Evolutionary conservation across 1,140 invertebrate species (phyloP), one percentile per base, ranked within the genome.

Genomic region (Conopomorpha cramerella): DNA sequence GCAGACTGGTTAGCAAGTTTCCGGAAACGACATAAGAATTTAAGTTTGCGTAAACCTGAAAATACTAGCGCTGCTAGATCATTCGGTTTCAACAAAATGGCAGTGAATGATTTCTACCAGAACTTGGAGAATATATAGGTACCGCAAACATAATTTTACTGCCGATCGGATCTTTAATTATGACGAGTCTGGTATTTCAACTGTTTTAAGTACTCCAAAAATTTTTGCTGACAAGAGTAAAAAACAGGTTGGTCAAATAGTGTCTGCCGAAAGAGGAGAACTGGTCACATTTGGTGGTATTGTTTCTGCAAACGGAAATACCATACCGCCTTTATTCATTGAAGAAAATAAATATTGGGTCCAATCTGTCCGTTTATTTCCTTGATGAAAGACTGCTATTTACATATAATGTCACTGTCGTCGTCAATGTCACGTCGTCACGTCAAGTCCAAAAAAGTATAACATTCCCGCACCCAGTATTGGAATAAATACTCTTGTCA

Each of bases 101-200:
- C 34, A 31, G 51, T 64, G 0, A 27, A 41, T 13, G 38, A 45
- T 12, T 67, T 70, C n/a, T 49, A 27, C 38, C 30, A 19, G 1
- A 46, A 39, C 11, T 13, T 45, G 16, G 27, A 26, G n/a, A 19
- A 23, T 3, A 39, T 45, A 4, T 43, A 40, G 13, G 11, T 32
- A 16, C 33, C 23, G n/a, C 23, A 25, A 33, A 49, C 33, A 59
- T 54, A 49, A 54, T 15, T 64, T 67, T 43, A 28, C 47, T 47
- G 37, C 48, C 11, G 51, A 54, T 23, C 30, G 43, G 15, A 76
- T 80, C 16, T 79, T 47, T 41, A 80, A 81, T 47, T 55, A 71
- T 13, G 72, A 80, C 45, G 78, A 81, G 46, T 74, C 77, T 2
- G 76, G 72, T 4, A 45, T 77, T 28, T 53, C 53, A 11, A 66